phyloP scores from a whole-genome alignment of 1,140 invertebrate species.

The Aradophagus sp. region DNA sequence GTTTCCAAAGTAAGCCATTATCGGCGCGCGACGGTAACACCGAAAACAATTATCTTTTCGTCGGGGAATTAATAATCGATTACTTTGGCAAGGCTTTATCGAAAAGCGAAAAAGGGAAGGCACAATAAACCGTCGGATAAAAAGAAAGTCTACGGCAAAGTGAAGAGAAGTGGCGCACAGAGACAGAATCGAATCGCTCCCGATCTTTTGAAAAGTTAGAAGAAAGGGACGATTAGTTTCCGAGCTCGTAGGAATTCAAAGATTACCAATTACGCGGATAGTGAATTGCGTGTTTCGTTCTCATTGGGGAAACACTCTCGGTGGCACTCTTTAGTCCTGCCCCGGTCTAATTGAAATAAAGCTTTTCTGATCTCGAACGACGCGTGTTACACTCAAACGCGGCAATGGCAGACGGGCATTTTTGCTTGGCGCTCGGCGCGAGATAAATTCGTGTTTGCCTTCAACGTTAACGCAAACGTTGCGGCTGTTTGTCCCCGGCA shows the following conservation, averaged over 20 bases:
- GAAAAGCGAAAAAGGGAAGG: too few relatives aligned
- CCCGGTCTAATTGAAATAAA: constrained; percentile 36
- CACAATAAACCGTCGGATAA: too few relatives aligned
- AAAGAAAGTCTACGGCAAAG: constrained; percentile 1
- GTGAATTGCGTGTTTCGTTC: constrained; percentile 41
- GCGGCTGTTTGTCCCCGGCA: too few relatives aligned
- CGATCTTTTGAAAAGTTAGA: constrained; percentile 33
- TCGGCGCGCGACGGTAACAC: too few relatives aligned
- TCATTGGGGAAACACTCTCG: constrained; percentile 16
- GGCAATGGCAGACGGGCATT: constrained; percentile 10
- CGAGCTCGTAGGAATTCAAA: constrained; percentile 35
- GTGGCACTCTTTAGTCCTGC: too few relatives aligned
- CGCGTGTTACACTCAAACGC: constrained; percentile 3
- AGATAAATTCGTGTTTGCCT: too few relatives aligned
- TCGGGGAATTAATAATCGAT: too few relatives aligned
- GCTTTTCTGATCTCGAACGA: constrained; percentile 19
- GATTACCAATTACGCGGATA: constrained; percentile 39
- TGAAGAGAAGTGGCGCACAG: constrained; percentile 1
- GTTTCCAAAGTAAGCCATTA: too few relatives aligned
- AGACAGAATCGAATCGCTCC: constrained; percentile 30
- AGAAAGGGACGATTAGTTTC: constrained; percentile 39
- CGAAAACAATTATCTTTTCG: too few relatives aligned
- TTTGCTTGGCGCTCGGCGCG: too few relatives aligned
- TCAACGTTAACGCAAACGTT: too few relatives aligned
- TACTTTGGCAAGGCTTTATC: too few relatives aligned